These are phyloP conservation scores for Nesogale talazaci DNA, from an alignment of 2,113 vertebrate genomes.

Conservation along the genomic window DNA sequence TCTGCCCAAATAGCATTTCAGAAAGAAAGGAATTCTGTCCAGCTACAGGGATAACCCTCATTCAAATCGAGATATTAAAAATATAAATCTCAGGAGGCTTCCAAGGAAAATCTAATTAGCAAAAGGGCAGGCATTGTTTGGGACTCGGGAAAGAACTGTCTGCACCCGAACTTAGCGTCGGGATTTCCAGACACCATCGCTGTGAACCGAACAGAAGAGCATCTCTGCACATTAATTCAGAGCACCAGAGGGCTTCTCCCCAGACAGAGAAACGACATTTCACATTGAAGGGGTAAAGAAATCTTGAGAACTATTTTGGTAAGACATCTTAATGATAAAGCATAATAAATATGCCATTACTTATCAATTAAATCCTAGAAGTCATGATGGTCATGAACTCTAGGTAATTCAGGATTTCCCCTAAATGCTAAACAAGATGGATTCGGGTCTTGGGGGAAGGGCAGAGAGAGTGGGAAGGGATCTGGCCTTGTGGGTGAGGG, in stretches of 20 bases:
- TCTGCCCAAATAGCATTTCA: constrained; percentile 85
- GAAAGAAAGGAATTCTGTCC: constrained; percentile 72
- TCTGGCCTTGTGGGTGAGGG: too few relatives aligned
- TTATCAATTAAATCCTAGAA: not conserved
- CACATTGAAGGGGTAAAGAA: not conserved
- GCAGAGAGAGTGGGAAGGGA: not conserved
- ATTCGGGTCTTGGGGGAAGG: not conserved
- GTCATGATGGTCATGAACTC: not conserved
- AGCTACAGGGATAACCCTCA: constrained; percentile 58
- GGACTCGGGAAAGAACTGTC: constrained; percentile 32
- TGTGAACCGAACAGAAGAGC: not conserved
- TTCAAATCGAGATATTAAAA: constrained; percentile 78
- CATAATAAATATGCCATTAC: too few relatives aligned
- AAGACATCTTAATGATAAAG: too few relatives aligned
- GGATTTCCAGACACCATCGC: not conserved
- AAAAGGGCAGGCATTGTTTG: constrained; percentile 69
- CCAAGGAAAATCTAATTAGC: constrained; percentile 82
- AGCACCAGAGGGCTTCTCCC: not conserved
- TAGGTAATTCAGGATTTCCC: not conserved
- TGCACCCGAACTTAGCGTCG: not conserved
- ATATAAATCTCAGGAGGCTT: constrained; percentile 77
- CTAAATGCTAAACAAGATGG: not conserved
- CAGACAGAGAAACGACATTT: not conserved
- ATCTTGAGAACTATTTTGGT: not conserved
- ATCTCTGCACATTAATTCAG: not conserved